Evolutionary conservation across 1,140 invertebrate species (phyloP).

Genomic region (Artemia franciscana): DNA sequence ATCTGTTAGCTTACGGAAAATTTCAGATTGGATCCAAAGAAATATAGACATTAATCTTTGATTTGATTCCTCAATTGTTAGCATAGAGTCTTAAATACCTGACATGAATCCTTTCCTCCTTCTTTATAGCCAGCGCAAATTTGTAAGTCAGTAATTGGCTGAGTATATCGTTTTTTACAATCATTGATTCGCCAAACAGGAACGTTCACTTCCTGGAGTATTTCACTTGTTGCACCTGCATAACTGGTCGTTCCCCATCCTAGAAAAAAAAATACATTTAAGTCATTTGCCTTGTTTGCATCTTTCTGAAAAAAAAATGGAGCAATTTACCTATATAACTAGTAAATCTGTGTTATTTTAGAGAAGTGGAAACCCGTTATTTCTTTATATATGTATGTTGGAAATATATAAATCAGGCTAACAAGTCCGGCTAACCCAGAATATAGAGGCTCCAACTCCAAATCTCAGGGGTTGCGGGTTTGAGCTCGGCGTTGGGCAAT

Average conservation of each 20-base stretch:
- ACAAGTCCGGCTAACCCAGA: no score
- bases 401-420: no score
- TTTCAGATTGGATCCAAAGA: no score
- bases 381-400: no score
- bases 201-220: conserved; percentile 31
- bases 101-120: conserved; percentile 21
- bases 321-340: neutral
- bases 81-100: no score
- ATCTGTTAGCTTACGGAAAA: no score
- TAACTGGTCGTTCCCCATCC: conserved; percentile 36
- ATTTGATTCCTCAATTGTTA: no score
- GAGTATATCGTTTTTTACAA: conserved; percentile 24
- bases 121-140: conserved; percentile 53
- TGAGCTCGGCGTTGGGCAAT: no score
- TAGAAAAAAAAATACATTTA: conserved; percentile 14
- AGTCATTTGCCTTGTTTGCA: conserved; percentile 8
- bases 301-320: conserved; percentile 2
- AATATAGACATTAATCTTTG: no score
- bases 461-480: no score
- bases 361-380: neutral
- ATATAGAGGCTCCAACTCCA: no score
- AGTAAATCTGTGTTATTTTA: neutral
- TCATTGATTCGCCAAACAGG: conserved; percentile 27
- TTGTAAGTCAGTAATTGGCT: conserved; percentile 70
- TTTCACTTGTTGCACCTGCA: conserved; percentile 27